phyloP scores from a whole-genome alignment of 1,140 invertebrate genomes.

The Drosophila ercepeae region DNA sequence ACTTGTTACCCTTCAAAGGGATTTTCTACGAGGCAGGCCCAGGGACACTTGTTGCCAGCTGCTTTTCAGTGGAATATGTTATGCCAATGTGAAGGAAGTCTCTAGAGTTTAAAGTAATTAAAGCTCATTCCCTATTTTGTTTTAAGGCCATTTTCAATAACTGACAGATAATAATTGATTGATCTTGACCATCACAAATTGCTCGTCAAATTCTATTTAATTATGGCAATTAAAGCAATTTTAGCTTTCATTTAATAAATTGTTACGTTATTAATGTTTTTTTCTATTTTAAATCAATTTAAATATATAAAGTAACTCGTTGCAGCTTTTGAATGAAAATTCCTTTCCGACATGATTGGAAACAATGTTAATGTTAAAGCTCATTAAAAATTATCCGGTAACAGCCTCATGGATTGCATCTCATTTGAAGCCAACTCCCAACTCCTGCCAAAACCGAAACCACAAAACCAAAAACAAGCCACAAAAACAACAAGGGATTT shows the following conservation, averaged over 20 bases:
- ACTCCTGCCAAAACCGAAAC: conserved; percentile 50
- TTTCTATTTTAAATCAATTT: too few species aligned
- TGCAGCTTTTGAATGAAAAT: conserved; percentile 1
- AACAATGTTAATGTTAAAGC: conserved; percentile 48
- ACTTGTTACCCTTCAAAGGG: conserved; percentile 76
- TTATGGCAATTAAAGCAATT: conserved; percentile 3
- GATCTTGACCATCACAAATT: conserved; percentile 7
- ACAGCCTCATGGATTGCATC: conserved; percentile 31
- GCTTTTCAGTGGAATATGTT: conserved; percentile 31
- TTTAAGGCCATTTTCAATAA: background rate
- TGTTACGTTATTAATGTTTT: too few species aligned
- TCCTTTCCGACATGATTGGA: background rate
- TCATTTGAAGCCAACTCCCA: conserved; percentile 2
- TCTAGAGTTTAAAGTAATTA: background rate
- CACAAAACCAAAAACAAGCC: conserved; percentile 30
- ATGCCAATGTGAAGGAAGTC: background rate
- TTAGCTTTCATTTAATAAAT: too few species aligned
- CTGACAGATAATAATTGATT: background rate
- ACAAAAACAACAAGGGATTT: conserved; percentile 41
- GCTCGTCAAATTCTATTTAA: conserved; percentile 4
- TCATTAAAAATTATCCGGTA: conserved; percentile 58
- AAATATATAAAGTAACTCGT: background rate
- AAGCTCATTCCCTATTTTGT: background rate
- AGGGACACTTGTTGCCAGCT: conserved; percentile 71
- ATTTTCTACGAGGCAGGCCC: conserved; percentile 20